A percentile compares a stretch with the other conserved stretches of the same genome.
These are phyloP conservation scores for Drosophila borealis DNA, from an alignment of 2,888 invertebrate genomes.

Conservation along the genomic window DNA sequence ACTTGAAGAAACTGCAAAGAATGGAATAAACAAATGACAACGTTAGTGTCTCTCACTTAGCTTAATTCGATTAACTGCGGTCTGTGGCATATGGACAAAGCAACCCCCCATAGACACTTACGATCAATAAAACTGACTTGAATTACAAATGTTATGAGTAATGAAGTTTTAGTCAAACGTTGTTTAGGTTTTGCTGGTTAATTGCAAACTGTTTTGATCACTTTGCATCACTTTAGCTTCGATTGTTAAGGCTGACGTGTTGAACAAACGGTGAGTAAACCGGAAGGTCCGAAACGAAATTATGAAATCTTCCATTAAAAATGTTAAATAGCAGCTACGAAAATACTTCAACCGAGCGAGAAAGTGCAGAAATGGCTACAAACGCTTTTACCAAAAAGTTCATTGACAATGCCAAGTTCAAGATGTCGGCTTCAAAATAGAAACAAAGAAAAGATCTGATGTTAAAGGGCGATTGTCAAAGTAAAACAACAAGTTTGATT, in stretches of 20 bases:
- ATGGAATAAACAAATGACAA: constrained; percentile 4
- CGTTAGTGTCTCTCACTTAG: constrained; percentile 11
- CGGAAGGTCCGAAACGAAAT: constrained; percentile 29
- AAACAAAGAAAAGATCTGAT: constrained; percentile 27
- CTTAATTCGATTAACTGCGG: constrained; percentile 23
- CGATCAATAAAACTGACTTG: constrained; percentile 5
- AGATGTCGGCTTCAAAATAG: constrained; percentile 16
- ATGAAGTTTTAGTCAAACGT: constrained; percentile 43
- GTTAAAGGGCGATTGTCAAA: constrained; percentile 8
- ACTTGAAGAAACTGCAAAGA: constrained; percentile 66
- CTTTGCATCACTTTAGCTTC: constrained; percentile 14
- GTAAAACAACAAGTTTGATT: constrained; percentile 24
- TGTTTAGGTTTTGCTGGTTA: constrained; percentile 40
- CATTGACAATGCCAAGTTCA: constrained; percentile 43
- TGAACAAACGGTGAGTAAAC: constrained; percentile 36
- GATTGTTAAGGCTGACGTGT: constrained; percentile 49
- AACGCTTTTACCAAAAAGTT: constrained; percentile 44
- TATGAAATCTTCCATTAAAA: constrained; percentile 40
- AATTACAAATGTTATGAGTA: constrained; percentile 28
- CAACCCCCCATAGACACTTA: constrained; percentile 27
- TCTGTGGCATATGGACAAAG: constrained; percentile 24
- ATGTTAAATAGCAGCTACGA: constrained; percentile 19
- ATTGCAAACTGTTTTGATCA: constrained; percentile 33
- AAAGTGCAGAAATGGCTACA: constrained; percentile 34
- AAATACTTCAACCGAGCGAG: constrained; percentile 20